Conservation (phyloP, 1,140 invertebrate species). For the Metopolophium dirhodum region DNA sequence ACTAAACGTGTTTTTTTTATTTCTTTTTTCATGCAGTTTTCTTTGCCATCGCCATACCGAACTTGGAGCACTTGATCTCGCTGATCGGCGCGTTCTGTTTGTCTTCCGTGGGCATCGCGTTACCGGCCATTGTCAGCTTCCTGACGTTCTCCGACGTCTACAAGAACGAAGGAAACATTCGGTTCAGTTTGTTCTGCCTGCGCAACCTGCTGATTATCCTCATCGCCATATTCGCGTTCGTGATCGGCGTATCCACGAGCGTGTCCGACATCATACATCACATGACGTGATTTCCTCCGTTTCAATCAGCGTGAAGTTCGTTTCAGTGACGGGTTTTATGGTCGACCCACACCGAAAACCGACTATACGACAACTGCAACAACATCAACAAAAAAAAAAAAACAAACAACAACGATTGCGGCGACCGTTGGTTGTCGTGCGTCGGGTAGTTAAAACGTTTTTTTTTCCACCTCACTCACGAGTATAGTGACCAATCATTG, state of each 20-base stretch:
- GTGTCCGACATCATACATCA: slow-evolving; percentile 68
- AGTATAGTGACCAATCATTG: slow-evolving; percentile 12
- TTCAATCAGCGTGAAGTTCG: not conserved
- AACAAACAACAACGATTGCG: not conserved
- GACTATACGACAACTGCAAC: slow-evolving; percentile 20
- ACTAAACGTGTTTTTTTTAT: not conserved
- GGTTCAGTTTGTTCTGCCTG: slow-evolving; percentile 63
- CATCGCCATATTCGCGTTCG: slow-evolving; percentile 73
- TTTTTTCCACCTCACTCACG: not conserved
- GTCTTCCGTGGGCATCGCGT: slow-evolving; percentile 79
- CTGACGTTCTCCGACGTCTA: slow-evolving; percentile 71
- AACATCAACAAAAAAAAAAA: not conserved
- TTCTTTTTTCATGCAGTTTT: slow-evolving; percentile 69
- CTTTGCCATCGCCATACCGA: slow-evolving; percentile 78
- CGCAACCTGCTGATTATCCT: slow-evolving; percentile 71
- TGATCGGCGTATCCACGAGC: slow-evolving; percentile 75
- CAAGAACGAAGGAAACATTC: slow-evolving; percentile 62
- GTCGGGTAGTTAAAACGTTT: not conserved
- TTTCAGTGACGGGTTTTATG: not conserved
- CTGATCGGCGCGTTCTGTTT: slow-evolving; percentile 85
- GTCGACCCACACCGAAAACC: not conserved
- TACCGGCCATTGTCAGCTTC: slow-evolving; percentile 82
- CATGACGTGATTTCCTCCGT: slow-evolving; percentile 33
- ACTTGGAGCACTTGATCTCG: slow-evolving; percentile 84
- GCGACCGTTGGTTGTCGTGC: not conserved